Base-by-base conservation (phyloP, 1,140 invertebrate species). In the Neodiprion lecontei region DNA sequence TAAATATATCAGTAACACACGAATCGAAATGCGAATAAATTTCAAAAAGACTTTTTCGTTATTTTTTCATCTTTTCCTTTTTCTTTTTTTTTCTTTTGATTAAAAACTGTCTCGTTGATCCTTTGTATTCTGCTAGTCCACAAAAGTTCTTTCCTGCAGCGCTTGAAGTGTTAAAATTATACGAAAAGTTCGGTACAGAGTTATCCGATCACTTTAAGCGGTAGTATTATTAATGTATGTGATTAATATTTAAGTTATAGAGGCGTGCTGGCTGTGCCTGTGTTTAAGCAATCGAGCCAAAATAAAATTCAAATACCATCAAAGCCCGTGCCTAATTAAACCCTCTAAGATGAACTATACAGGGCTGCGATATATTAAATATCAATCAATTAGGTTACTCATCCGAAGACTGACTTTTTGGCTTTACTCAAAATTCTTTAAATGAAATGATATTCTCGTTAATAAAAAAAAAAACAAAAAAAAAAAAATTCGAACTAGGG, bases 331-430 rank as follows among this genome's bases (percentile, higher is more conserved):
- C 11, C 11, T 7, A 61, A 14, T 14, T 40, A 40, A 53, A 61
- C n/a, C 11, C n/a, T 61, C 11, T 61, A 61, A 14, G 5, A 61
- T 61, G 4, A 61, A 17, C 53, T 7, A 12, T 14, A 14, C 10
- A 61, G n/a, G 11, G 53, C 53, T 61, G n/a, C 5, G 53, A 14
- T 14, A 61, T 7, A 17, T 61, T 14, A 61, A 61, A 61, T 61
- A 61, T 14, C 11, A 61, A 17, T 61, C 11, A 17, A 17, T 70
- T 70, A 67, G 49, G 70, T 77, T 77, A 75, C 70, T 78, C 72
- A 67, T 71, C 14, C 68, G 50, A 80, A 78, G 77, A 78, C 80
- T 79, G 79, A 81, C 70, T 72, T 74, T 76, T 77, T 75, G 77
- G 71, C 72, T 81, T 80, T 77, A 78, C 77, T 40, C 28, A 40